phyloP scores from a whole-genome alignment of 2,113 vertebrate genomes.

The Numida meleagris region DNA sequence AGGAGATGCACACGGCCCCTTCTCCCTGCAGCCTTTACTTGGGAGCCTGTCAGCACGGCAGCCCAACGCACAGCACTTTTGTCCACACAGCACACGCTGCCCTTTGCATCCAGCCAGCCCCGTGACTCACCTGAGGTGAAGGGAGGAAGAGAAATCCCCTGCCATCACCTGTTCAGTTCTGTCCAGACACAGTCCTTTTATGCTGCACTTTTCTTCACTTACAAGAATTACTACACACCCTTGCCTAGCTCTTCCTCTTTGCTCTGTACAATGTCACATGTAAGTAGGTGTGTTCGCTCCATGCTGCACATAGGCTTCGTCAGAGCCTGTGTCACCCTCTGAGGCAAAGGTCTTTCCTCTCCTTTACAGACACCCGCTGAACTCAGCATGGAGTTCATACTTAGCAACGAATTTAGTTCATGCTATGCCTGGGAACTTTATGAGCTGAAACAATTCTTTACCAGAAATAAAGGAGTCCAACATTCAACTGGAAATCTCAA shows the following conservation, averaged over 20 bases:
- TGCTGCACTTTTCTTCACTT: not conserved
- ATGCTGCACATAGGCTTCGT: not conserved
- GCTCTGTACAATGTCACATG: not conserved
- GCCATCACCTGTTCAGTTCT: not conserved
- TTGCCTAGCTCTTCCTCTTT: not conserved
- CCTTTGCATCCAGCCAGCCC: not conserved
- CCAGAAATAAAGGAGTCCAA: not conserved
- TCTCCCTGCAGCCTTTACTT: not conserved
- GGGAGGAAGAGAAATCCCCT: too few relatives aligned
- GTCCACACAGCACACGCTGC: too few relatives aligned
- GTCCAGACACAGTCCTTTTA: not conserved
- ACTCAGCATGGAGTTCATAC: not conserved
- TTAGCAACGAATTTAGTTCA: not conserved
- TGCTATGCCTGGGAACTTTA: not conserved
- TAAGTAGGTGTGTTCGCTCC: accelerated
- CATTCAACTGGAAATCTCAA: not conserved
- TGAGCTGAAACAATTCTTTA: not conserved
- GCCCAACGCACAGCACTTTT: not conserved
- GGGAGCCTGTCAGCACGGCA: not conserved
- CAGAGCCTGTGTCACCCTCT: not conserved
- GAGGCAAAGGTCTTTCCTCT: not conserved
- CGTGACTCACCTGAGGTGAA: not conserved
- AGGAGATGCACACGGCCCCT: not conserved
- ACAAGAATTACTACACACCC: not conserved
- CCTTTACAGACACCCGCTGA: not conserved